phyloP scores from a whole-genome alignment of 2,888 invertebrate genomes.

The Stegophylla sp. region DNA sequence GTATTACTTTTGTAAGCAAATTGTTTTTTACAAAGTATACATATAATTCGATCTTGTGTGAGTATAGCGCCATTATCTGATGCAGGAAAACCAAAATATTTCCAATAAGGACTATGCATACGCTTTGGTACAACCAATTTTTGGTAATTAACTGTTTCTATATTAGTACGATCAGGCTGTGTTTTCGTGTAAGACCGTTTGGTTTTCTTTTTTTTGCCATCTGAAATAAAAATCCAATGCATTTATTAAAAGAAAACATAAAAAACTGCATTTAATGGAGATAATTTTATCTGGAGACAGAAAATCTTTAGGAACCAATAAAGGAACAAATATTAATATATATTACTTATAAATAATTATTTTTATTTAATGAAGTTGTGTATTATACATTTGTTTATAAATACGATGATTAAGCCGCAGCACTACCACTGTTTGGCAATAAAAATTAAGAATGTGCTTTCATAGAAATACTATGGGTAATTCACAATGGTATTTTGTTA shows the following conservation, averaged over 20 bases:
- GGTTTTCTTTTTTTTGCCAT: constrained; percentile 25
- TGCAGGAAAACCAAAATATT: constrained; percentile 68
- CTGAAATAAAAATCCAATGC: constrained; percentile 38
- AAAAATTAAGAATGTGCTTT: too few species aligned
- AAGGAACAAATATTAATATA: too few species aligned
- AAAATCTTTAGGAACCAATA: too few species aligned
- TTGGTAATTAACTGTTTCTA: constrained; percentile 63
- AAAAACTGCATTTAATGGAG: too few species aligned
- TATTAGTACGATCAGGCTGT: constrained; percentile 27
- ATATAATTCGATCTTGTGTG: constrained; percentile 66
- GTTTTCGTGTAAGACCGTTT: constrained; percentile 43
- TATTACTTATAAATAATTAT: too few species aligned
- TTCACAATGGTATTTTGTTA: too few species aligned
- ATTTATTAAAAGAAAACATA: neutral
- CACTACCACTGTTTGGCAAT: too few species aligned
- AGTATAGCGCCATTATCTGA: constrained; percentile 65
- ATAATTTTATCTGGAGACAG: too few species aligned
- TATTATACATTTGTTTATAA: too few species aligned
- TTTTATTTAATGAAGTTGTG: too few species aligned
- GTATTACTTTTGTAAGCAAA: constrained; percentile 68
- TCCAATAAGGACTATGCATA: constrained; percentile 68
- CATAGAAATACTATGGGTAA: too few species aligned
- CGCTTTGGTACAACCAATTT: constrained; percentile 67
- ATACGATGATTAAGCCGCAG: too few species aligned
- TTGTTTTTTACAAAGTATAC: constrained; percentile 67